A percentile compares a stretch with the other conserved stretches of the same genome.
Evolutionary conservation across 2,113 vertebrate species (phyloP).

Genomic region (Malurus cyaneus): DNA sequence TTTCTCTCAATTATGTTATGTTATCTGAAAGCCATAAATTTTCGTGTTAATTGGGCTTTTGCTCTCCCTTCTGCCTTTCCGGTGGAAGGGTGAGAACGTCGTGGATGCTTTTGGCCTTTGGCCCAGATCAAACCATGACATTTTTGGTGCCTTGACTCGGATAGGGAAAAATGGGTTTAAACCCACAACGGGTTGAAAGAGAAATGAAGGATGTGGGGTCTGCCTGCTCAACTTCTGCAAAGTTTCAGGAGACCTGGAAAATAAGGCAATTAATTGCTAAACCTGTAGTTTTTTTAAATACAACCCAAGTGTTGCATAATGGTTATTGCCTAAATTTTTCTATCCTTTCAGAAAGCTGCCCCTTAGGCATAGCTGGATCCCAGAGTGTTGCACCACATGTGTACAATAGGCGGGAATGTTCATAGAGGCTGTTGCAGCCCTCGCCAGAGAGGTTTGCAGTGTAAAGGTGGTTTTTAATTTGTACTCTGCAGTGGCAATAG

Average conservation of each 20-base stretch:
- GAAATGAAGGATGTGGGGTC: background rate
- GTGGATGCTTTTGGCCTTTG: too few relatives aligned
- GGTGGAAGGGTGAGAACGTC: too few relatives aligned
- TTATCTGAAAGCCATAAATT: too few relatives aligned
- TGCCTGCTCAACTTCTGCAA: background rate
- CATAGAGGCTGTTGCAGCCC: fast-evolving
- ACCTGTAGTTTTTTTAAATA: background rate
- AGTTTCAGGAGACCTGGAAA: background rate
- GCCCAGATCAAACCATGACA: too few relatives aligned
- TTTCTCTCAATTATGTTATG: too few relatives aligned
- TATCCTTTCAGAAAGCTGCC: fast-evolving
- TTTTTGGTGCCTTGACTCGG: too few relatives aligned
- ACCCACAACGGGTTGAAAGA: background rate
- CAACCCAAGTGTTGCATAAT: background rate
- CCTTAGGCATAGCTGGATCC: background rate
- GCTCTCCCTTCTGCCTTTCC: too few relatives aligned
- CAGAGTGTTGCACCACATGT: fast-evolving
- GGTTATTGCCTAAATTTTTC: background rate
- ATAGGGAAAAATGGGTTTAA: too few relatives aligned
- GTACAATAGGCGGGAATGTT: fast-evolving
- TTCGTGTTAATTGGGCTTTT: too few relatives aligned
- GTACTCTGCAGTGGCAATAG: background rate
- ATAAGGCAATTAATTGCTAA: background rate
- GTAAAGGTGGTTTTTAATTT: background rate
- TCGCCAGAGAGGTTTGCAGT: background rate